phyloP scores from a whole-genome alignment of 92 coral and sea anemone genomes.

The Epizoanthus rinbou region DNA sequence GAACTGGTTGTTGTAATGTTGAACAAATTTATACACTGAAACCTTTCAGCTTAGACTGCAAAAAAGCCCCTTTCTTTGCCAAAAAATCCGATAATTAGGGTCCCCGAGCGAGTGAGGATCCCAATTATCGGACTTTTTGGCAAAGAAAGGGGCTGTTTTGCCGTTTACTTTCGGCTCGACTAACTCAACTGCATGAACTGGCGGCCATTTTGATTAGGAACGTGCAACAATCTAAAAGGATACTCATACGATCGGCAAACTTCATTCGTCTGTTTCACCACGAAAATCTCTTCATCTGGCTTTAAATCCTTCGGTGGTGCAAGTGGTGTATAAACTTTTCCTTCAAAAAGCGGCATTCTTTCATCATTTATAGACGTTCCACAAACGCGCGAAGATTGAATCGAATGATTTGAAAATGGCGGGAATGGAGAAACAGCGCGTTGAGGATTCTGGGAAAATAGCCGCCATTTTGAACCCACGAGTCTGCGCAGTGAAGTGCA shows the following conservation, averaged over 20 bases:
- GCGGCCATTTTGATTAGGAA: conserved; percentile 11
- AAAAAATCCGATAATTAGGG: too few relatives aligned
- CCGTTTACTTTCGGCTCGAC: too few relatives aligned
- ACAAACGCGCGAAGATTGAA: conserved; percentile 25
- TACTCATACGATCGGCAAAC: conserved; percentile 92
- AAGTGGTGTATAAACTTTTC: conserved; percentile 64
- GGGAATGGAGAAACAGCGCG: conserved; percentile 62
- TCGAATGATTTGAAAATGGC: conserved; percentile 86
- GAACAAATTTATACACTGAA: too few relatives aligned
- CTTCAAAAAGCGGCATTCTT: conserved; percentile 84
- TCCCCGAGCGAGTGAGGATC: too few relatives aligned
- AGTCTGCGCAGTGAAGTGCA: conserved; percentile 76
- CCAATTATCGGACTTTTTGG: too few relatives aligned
- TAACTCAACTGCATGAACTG: neutral
- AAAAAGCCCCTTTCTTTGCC: too few relatives aligned
- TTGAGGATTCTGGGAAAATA: conserved; percentile 31
- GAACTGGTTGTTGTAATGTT: too few relatives aligned
- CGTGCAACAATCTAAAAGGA: conserved; percentile 58
- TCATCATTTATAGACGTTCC: conserved; percentile 12
- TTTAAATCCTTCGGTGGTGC: conserved; percentile 77
- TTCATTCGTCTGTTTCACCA: conserved; percentile 84
- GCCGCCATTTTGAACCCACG: conserved; percentile 27
- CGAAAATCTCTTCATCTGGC: conserved; percentile 85
- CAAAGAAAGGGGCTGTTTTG: too few relatives aligned
- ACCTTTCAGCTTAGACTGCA: too few relatives aligned